Evolutionary conservation across 2,113 vertebrate genomes (phyloP).

Genomic region (Corythaeola cristata): DNA sequence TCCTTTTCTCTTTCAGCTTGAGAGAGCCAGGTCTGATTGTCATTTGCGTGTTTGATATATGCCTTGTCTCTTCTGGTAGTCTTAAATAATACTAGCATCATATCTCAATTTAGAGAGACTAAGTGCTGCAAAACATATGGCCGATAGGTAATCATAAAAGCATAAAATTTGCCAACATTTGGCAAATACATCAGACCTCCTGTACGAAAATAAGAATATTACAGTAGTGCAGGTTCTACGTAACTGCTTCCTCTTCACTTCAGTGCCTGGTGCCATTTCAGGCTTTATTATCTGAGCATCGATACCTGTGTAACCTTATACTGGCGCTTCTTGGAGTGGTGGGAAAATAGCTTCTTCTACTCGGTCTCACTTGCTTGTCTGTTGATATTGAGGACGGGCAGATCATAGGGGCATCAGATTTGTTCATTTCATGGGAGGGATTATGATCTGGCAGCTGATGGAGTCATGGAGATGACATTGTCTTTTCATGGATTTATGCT

Average conservation of each 20-base stretch:
- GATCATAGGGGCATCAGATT: background rate
- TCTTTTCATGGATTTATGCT: background rate
- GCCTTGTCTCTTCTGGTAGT: background rate
- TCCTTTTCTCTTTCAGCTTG: background rate
- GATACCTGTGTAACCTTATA: background rate
- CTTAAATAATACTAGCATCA: background rate
- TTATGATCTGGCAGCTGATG: fast-evolving
- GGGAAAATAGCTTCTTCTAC: background rate
- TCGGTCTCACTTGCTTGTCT: background rate
- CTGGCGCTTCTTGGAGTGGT: background rate
- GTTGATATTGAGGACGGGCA: background rate
- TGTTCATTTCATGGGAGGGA: background rate
- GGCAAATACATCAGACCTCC: background rate
- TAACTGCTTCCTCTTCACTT: background rate
- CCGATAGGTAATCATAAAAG: background rate
- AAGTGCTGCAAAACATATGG: background rate
- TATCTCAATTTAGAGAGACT: background rate
- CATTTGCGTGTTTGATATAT: background rate
- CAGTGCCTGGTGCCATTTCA: background rate
- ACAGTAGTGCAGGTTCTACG: background rate
- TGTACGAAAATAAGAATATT: background rate
- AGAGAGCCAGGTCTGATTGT: background rate
- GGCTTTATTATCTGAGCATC: background rate
- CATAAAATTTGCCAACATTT: background rate
- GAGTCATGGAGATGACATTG: background rate